These are phyloP conservation scores for Adineta ricciae DNA, from an alignment of 2,888 invertebrate genomes.

Conservation along the genomic window DNA sequence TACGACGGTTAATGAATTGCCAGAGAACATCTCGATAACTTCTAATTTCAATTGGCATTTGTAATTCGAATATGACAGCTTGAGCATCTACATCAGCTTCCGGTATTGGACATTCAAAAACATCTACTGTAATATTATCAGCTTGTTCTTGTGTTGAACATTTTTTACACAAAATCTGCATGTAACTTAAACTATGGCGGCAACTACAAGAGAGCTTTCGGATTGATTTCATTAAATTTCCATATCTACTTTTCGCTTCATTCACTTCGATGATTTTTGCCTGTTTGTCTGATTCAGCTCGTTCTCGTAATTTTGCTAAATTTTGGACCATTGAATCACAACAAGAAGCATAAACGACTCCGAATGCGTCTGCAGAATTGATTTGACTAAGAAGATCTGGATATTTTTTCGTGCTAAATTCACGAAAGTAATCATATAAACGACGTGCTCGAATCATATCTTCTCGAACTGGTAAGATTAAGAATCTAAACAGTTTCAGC, in stretches of 20 bases:
- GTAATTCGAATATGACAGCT: not conserved
- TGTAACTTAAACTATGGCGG: not conserved
- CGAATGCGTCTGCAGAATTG: not conserved
- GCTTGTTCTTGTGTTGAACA: not conserved
- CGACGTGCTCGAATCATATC: not conserved
- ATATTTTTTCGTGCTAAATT: not conserved
- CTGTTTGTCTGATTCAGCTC: not conserved
- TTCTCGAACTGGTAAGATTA: not conserved
- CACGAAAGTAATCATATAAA: not conserved
- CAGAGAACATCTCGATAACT: not conserved
- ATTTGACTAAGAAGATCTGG: not conserved
- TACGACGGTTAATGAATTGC: not conserved
- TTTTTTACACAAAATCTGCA: not conserved
- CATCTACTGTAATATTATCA: not conserved
- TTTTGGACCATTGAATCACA: not conserved
- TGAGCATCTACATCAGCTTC: not conserved
- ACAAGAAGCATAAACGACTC: not conserved
- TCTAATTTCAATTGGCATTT: not conserved
- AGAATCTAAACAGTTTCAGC: not conserved
- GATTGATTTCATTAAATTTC: not conserved
- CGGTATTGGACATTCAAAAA: not conserved
- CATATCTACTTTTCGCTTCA: not conserved
- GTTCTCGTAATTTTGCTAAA: not conserved
- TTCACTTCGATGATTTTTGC: not conserved
- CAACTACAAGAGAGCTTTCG: not conserved